Base-by-base conservation (phyloP, 2,113 vertebrate genomes). In the Catharus minimus region DNA sequence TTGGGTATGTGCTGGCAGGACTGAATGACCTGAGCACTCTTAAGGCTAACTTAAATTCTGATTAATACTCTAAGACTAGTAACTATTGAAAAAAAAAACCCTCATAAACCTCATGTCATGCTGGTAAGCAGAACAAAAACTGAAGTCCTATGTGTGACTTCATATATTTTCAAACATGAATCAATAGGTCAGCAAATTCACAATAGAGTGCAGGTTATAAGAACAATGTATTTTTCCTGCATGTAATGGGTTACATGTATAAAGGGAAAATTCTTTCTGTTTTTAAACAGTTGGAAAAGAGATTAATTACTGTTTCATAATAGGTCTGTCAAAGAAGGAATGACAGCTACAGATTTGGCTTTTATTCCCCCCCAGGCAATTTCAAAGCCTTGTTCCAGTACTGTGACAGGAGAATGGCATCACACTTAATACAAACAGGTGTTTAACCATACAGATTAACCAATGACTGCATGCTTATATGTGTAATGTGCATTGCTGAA, bases 401-500 rank as follows among this genome's bases (percentile, higher is more conserved):
- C 46, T 2, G 1, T 65, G 61, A 21, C 16, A 82, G 46, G 43
- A 78, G 69, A 65, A 55, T 36, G n/a, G 33, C 14, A 3, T 72
- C 66, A 39, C 33, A 62, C 16, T 86, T 81, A 49, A 30, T 43
- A 36, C 55, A 65, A 78, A 53, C 57, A 75, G 66, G 55, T 36
- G 61, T 82, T 88, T 65, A n/a, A 85, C 38, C 26, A 39, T 15
- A 55, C 36, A 79, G 73, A 53, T 50, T 86, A 91, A 53, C 4
- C 10, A 89, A 9, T 82, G 74, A 41, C 68, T 90, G 95, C 92
- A 93, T 96, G 92, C 79, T 89, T 94, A 3, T 86, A 21, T 73
- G 53, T 90, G 66, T 92, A 92, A 93, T 71, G 71, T 87, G 46
- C 62, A 90, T 89, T 87, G 43, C 77, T 93, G 74, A 84, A 93